phyloP scores from a whole-genome alignment of 2,888 invertebrate genomes.

The Eumacrocentrus americanus region DNA sequence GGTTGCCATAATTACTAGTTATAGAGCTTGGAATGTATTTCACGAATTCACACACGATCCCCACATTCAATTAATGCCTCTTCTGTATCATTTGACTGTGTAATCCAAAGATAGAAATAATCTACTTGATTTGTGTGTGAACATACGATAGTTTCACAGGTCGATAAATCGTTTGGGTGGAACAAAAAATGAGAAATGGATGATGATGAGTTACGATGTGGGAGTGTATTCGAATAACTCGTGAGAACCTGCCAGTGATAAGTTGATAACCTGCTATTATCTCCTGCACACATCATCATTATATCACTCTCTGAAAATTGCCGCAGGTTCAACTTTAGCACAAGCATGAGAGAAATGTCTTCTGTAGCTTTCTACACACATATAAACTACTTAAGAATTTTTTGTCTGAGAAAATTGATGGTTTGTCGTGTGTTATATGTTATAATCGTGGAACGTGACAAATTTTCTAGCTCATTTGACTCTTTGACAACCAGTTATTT shows the following conservation, averaged over 20 bases:
- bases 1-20: background rate
- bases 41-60: too few species aligned
- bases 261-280: slow-evolving; percentile 22
- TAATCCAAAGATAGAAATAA: background rate
- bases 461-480: background rate
- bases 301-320: slow-evolving; percentile 1
- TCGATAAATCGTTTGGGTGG: slow-evolving; percentile 2
- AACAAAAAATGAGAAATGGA: slow-evolving; percentile 1
- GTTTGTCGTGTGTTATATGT: background rate
- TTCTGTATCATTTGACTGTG: background rate
- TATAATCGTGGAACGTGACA: background rate
- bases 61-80: too few species aligned
- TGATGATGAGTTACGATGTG: slow-evolving; percentile 1
- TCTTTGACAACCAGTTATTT: background rate
- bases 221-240: background rate
- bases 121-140: background rate
- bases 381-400: background rate
- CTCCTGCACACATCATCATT: background rate
- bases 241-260: slow-evolving; percentile 17
- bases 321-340: slow-evolving; percentile 5
- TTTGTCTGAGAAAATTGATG: background rate
- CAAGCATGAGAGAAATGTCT: too few species aligned
- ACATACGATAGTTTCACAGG: background rate
- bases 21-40: too few species aligned
- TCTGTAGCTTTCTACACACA: background rate